Evolutionary conservation across 2,888 invertebrate species (phyloP).

Genomic region (Craniophora ligustri): DNA sequence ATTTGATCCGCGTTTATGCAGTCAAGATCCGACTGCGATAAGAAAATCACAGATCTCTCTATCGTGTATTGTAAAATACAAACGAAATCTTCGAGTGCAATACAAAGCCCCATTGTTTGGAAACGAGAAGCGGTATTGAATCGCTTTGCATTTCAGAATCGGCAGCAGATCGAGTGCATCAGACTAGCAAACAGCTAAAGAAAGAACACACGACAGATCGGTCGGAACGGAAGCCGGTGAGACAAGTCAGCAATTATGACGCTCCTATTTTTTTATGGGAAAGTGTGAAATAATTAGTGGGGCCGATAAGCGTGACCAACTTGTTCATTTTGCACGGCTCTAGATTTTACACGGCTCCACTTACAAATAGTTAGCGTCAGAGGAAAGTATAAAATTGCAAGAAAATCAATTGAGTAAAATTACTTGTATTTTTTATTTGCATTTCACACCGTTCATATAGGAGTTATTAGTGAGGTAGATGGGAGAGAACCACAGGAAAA

Average conservation of each 20-base stretch:
- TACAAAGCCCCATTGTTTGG: conserved; percentile 74
- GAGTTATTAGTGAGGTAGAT: conserved; percentile 19
- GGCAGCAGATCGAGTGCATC: conserved; percentile 54
- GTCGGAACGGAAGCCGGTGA: conserved; percentile 67
- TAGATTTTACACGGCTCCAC: conserved; percentile 43
- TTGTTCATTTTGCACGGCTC: conserved; percentile 38
- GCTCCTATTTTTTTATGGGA: conserved; percentile 68
- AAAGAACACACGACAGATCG: conserved; percentile 55
- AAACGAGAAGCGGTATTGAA: conserved; percentile 62
- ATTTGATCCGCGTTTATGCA: conserved; percentile 43
- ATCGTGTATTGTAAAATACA: conserved; percentile 64
- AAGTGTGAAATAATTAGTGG: conserved; percentile 73
- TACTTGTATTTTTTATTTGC: conserved; percentile 20
- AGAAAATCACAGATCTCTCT: conserved; percentile 58
- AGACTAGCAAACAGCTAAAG: conserved; percentile 51
- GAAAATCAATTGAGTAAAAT: conserved; percentile 39
- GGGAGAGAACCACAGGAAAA: conserved; percentile 8
- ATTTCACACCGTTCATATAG: conserved; percentile 20
- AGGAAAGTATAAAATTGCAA: conserved; percentile 44
- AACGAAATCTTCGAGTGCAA: conserved; percentile 68
- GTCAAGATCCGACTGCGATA: conserved; percentile 51
- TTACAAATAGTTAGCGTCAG: conserved; percentile 25
- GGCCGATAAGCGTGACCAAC: conserved; percentile 48
- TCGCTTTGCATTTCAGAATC: conserved; percentile 60
- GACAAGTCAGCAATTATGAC: conserved; percentile 63